Conservation (phyloP, 2,113 vertebrate genomes). For the Gobiocypris rarus region DNA sequence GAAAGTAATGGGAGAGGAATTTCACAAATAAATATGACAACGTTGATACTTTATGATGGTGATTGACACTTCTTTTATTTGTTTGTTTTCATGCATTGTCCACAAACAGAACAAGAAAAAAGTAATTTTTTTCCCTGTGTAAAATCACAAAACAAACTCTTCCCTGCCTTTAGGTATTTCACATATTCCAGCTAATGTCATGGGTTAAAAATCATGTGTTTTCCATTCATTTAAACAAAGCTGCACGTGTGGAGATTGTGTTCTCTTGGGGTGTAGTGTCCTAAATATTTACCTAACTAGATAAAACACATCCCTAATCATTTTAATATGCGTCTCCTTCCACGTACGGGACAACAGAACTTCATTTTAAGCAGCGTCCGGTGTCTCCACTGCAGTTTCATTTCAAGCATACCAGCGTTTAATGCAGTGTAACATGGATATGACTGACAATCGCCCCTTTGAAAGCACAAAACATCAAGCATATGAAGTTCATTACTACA, state of each 20-base stretch:
- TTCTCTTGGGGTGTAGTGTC: slow-evolving; percentile 25
- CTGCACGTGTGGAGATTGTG: slow-evolving; percentile 5
- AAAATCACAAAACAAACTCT: not conserved
- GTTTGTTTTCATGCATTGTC: not conserved
- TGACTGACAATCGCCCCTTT: slow-evolving; percentile 24
- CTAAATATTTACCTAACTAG: slow-evolving; percentile 20
- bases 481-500: slow-evolving; percentile 47
- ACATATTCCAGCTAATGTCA: not conserved
- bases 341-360: not conserved
- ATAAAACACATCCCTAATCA: not conserved
- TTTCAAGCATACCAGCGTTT: slow-evolving; percentile 24
- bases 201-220: too few species aligned
- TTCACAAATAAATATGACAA: too few species aligned
- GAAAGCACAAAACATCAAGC: slow-evolving; percentile 34
- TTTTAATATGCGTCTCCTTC: not conserved
- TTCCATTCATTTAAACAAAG: slow-evolving; percentile 22
- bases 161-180: not conserved
- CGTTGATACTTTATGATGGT: too few species aligned
- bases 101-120: not conserved
- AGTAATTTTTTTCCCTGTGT: not conserved
- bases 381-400: slow-evolving; percentile 4
- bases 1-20: too few species aligned
- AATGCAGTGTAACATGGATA: slow-evolving; percentile 30
- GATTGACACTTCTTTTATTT: not conserved
- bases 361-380: not conserved